Percentiles rank a stretch among this genome's conserved stretches.
Conservation (phyloP, 2,797 vertebrate species). For the Protonibea diacanthus region DNA sequence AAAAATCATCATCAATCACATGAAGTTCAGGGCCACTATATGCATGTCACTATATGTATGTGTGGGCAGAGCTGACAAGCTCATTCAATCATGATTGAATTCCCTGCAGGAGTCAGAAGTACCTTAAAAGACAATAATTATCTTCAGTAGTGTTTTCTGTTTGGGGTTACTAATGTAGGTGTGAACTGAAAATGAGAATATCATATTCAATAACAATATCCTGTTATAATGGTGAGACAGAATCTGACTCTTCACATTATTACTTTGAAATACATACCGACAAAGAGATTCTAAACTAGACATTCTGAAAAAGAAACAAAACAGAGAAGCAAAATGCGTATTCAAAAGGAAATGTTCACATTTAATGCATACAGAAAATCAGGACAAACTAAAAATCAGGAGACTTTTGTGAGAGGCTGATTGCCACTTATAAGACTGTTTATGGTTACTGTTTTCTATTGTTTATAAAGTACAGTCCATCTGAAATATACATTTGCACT, state of each 20-base stretch:
- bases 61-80: not conserved
- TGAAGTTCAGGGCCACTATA: not conserved
- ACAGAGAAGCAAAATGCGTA: not conserved
- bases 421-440: not conserved
- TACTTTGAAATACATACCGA: not conserved
- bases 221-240: too few relatives aligned
- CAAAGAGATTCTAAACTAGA: not conserved
- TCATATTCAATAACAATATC: not conserved
- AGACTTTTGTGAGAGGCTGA: not conserved
- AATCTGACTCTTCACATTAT: not conserved
- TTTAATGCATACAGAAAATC: not conserved
- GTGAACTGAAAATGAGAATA: not conserved
- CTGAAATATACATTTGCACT: not conserved
- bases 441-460: not conserved
- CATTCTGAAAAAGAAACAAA: not conserved
- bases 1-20: not conserved
- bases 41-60: not conserved
- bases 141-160: not conserved
- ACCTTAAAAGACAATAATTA: constrained; percentile 17
- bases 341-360: not conserved
- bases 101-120: not conserved
- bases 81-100: constrained; percentile 27
- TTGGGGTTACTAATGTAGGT: not conserved
- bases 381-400: not conserved
- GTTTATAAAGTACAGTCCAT: too few relatives aligned